A percentile compares a stretch with the other conserved stretches of the same genome.
Conservation (phyloP, 2,888 invertebrate species). For the Synergus gifuensis region DNA sequence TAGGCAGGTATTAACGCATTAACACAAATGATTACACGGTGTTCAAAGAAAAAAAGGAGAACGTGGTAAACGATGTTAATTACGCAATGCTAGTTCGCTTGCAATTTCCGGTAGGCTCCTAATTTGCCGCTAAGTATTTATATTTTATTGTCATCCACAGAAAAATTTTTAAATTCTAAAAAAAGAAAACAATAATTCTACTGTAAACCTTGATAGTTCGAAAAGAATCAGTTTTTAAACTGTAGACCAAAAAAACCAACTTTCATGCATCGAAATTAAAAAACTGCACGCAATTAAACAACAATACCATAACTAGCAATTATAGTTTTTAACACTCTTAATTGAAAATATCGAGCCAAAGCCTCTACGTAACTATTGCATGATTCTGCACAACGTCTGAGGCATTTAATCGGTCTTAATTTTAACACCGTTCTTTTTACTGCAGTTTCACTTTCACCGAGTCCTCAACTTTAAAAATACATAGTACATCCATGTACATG, state of each 20-base stretch:
- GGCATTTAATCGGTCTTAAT: slow-evolving; percentile 4
- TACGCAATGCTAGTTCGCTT: slow-evolving; percentile 15
- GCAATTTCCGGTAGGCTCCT: slow-evolving; percentile 28
- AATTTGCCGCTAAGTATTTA: slow-evolving; percentile 30
- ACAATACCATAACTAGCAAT: background rate
- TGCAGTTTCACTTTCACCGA: slow-evolving; percentile 20
- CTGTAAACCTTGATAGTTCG: background rate
- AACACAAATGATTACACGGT: slow-evolving; percentile 7
- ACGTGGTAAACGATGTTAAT: slow-evolving; percentile 25
- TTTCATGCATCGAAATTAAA: background rate
- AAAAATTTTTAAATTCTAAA: background rate
- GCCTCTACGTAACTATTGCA: background rate
- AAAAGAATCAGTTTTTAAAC: background rate
- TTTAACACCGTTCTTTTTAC: slow-evolving; percentile 9
- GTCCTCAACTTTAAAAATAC: background rate
- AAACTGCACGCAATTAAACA: background rate
- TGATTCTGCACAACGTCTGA: background rate
- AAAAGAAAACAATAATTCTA: too few relatives aligned
- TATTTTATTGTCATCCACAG: slow-evolving; percentile 14
- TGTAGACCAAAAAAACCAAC: background rate
- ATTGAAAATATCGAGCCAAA: background rate
- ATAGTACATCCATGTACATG: background rate
- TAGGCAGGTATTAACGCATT: background rate
- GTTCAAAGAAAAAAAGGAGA: slow-evolving; percentile 15
- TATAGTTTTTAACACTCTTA: background rate